Conservation (phyloP, 1,140 invertebrate species). For the Teleopsis dalmanni region DNA sequence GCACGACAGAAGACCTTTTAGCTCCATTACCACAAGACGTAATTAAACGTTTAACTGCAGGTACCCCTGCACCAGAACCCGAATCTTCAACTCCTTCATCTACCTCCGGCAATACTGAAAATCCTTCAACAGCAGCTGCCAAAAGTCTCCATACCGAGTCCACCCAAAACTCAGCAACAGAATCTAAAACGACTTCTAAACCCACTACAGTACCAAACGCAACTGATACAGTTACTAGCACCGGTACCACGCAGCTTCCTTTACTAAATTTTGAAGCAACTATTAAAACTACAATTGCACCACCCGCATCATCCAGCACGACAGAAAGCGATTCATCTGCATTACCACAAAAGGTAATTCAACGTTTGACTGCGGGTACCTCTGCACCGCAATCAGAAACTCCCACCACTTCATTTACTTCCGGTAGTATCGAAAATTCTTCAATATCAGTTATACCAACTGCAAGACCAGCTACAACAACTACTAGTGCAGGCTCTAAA, state of each 20-base stretch:
- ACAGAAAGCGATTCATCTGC: background rate
- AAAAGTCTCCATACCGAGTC: no score
- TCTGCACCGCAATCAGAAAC: background rate
- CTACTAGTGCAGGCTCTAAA: background rate
- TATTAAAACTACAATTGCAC: no score
- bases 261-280: no score
- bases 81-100: conserved; percentile 22
- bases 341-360: conserved; percentile 1
- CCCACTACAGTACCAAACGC: no score
- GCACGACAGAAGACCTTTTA: background rate
- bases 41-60: conserved; percentile 51
- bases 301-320: background rate
- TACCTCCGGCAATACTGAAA: background rate
- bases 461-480: conserved; percentile 5
- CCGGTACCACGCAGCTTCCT: no score
- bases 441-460: background rate
- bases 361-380: background rate
- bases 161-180: no score
- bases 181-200: no score
- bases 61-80: conserved; percentile 52
- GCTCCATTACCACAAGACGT: no score
- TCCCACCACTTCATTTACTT: background rate
- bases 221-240: no score
- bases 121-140: no score
- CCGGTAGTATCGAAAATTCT: background rate